A percentile compares a stretch with the other conserved stretches of the same genome.
phyloP scores from a whole-genome alignment of 2,113 vertebrate genomes.

The Spea bombifrons region DNA sequence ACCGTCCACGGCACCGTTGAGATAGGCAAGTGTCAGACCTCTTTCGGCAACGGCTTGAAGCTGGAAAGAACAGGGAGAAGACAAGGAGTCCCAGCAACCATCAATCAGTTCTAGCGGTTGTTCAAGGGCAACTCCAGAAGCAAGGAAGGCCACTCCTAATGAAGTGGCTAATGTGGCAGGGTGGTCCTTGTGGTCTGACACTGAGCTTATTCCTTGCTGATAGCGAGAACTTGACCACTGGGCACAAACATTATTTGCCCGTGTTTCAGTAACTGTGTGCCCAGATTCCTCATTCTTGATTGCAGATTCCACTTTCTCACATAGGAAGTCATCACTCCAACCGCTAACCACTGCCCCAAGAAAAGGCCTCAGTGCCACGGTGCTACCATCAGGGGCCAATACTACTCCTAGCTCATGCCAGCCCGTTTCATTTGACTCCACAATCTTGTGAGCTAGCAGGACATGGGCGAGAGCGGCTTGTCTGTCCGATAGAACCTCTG shows the following conservation, averaged over 20 bases:
- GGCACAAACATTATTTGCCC: background rate
- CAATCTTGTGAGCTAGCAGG: slow-evolving; percentile 52
- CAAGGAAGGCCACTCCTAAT: slow-evolving; percentile 61
- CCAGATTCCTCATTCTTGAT: background rate
- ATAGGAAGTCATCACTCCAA: slow-evolving; percentile 2
- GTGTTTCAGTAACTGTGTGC: too few species aligned
- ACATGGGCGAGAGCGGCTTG: slow-evolving; percentile 53
- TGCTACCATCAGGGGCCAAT: slow-evolving; percentile 78
- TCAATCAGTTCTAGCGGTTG: slow-evolving; percentile 54
- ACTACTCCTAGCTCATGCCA: slow-evolving; percentile 66
- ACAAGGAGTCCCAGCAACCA: slow-evolving; percentile 80
- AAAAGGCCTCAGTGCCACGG: slow-evolving; percentile 70
- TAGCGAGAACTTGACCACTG: background rate
- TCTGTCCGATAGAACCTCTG: background rate
- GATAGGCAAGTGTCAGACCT: slow-evolving; percentile 60
- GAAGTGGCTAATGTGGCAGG: slow-evolving; percentile 63
- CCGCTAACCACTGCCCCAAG: slow-evolving; percentile 48
- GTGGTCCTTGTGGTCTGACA: slow-evolving; percentile 40
- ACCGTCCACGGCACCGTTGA: slow-evolving; percentile 84
- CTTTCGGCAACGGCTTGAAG: slow-evolving; percentile 55
- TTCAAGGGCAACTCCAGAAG: background rate
- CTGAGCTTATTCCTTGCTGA: background rate
- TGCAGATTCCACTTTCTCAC: background rate
- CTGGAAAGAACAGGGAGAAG: slow-evolving; percentile 67
- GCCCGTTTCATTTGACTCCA: accelerated